These are phyloP conservation scores for Eidolon helvum DNA, from an alignment of 2,113 vertebrate species.

Conservation along the genomic window DNA sequence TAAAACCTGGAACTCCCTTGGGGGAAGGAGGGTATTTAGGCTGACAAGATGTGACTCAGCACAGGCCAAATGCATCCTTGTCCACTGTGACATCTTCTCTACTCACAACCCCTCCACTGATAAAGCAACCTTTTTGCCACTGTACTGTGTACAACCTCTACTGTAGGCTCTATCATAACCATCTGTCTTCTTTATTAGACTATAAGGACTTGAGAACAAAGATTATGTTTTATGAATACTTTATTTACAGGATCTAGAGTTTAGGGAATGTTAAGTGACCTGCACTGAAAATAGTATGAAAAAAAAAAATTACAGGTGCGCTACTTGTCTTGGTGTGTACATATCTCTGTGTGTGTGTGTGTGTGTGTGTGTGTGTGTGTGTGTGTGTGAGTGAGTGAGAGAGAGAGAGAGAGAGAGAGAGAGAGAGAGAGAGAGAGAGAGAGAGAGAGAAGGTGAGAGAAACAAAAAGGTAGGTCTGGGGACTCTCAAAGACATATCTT, in stretches of 20 bases:
- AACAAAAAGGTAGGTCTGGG: too few species aligned
- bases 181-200: background rate
- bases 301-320: background rate
- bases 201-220: background rate
- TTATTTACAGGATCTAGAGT: background rate
- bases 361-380: background rate
- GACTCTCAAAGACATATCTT: background rate
- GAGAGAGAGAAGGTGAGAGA: background rate
- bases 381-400: fast-evolving
- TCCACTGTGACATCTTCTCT: background rate
- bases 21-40: too few species aligned
- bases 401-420: background rate
- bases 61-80: background rate
- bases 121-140: background rate
- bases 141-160: background rate
- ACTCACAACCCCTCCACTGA: too few species aligned
- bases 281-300: background rate
- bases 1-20: background rate
- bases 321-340: background rate
- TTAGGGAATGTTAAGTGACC: background rate
- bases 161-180: background rate
- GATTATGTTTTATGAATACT: background rate
- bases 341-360: background rate
- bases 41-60: background rate
- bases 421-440: too few species aligned